These are phyloP conservation scores for Euphysa ruthae DNA, from an alignment of 30 jellyfish, hydroid and myxozoan species.

Conservation along the genomic window DNA sequence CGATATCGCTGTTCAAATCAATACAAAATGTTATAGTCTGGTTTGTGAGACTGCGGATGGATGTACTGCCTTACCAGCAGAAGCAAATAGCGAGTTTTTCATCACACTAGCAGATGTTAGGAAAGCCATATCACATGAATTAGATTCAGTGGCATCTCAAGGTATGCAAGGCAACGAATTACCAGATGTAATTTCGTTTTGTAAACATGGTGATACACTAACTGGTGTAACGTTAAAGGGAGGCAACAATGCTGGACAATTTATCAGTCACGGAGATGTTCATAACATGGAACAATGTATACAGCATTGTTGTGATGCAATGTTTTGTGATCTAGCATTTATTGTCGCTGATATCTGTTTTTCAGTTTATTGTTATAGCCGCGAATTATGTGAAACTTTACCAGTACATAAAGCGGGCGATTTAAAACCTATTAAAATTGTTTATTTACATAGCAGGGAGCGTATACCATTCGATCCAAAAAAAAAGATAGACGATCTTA, in stretches of 20 bases:
- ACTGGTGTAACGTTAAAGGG: slow-evolving; percentile 77
- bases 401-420: slow-evolving; percentile 42
- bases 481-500: neutral
- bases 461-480: slow-evolving; percentile 19
- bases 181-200: slow-evolving; percentile 37
- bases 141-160: neutral
- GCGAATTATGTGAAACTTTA: slow-evolving; percentile 53
- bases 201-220: slow-evolving; percentile 59
- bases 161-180: neutral
- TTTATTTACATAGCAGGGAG: slow-evolving; percentile 61
- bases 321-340: slow-evolving; percentile 71
- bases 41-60: slow-evolving; percentile 40
- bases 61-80: slow-evolving; percentile 55
- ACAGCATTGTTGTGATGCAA: slow-evolving; percentile 77
- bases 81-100: slow-evolving; percentile 58
- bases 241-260: slow-evolving; percentile 94
- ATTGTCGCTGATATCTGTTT: slow-evolving; percentile 58
- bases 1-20: slow-evolving; percentile 56
- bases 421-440: slow-evolving; percentile 53
- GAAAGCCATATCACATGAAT: slow-evolving; percentile 28
- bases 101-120: slow-evolving; percentile 62
- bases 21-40: slow-evolving; percentile 69
- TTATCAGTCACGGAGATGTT: slow-evolving; percentile 59
- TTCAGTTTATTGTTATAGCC: slow-evolving; percentile 71
- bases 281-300: slow-evolving; percentile 53